Percentiles rank a stretch among this genome's conserved stretches.
Evolutionary conservation across 2,797 vertebrate genomes (phyloP).

Genomic region (Caiman crocodilus): DNA sequence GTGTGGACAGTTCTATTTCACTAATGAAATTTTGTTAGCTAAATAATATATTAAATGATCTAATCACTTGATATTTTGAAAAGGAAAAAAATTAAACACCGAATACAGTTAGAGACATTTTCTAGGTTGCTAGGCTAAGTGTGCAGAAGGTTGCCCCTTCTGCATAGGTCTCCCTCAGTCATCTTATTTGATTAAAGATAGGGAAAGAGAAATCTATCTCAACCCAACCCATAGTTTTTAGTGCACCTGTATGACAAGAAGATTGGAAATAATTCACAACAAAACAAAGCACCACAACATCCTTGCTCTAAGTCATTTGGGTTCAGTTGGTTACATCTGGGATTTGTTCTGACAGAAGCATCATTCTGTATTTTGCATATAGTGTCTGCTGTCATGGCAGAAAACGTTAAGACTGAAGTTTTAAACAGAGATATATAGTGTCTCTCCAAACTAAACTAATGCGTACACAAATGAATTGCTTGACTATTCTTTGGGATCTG

Average conservation of each 20-base stretch:
- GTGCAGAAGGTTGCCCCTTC: neutral
- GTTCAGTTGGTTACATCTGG: constrained; percentile 4
- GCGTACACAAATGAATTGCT: neutral
- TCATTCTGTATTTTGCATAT: neutral
- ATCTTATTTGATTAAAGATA: constrained; percentile 4
- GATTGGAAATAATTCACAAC: neutral
- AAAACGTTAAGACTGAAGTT: neutral
- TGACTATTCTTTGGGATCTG: neutral
- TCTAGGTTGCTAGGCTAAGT: neutral
- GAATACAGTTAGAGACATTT: neutral
- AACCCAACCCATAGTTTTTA: neutral
- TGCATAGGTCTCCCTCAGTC: neutral
- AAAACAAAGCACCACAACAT: neutral
- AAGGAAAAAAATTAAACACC: neutral
- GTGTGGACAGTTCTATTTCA: neutral
- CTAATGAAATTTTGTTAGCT: neutral
- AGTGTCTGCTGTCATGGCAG: neutral
- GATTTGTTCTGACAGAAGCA: constrained; percentile 11
- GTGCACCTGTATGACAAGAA: neutral
- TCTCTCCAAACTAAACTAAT: neutral
- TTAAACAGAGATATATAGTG: neutral
- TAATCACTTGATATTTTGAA: neutral
- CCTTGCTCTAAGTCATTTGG: neutral
- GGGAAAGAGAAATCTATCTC: no score
- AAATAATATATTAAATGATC: neutral